These are phyloP conservation scores for Aplidium turbinatum DNA, from an alignment of 23 tunicate species.

Conservation along the genomic window DNA sequence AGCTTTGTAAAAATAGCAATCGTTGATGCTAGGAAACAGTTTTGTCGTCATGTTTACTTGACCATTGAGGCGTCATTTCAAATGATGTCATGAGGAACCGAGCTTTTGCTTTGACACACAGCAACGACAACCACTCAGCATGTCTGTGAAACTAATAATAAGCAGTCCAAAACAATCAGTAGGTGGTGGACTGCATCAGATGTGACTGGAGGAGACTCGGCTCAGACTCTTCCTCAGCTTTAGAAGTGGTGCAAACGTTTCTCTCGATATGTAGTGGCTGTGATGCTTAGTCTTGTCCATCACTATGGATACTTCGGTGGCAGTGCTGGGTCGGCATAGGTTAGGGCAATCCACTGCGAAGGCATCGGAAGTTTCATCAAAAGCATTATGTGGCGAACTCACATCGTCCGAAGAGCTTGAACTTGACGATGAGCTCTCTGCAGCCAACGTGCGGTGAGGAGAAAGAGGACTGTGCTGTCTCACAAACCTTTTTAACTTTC, in stretches of 20 bases:
- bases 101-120: too few relatives aligned
- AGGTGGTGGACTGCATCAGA: conserved; percentile 6
- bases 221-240: conserved; percentile 28
- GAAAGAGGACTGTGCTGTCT: conserved; percentile 2
- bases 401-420: background rate
- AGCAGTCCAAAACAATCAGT: too few relatives aligned
- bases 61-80: too few relatives aligned
- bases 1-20: too few relatives aligned
- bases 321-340: conserved; percentile 75
- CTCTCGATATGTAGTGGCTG: conserved; percentile 12
- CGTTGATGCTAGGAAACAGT: too few relatives aligned
- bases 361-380: conserved; percentile 18
- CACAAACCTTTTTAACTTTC: background rate
- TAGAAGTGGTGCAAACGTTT: conserved; percentile 29
- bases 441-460: conserved; percentile 16
- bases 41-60: too few relatives aligned
- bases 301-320: conserved; percentile 53
- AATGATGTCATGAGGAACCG: too few relatives aligned
- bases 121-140: too few relatives aligned
- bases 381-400: background rate
- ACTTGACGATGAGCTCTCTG: conserved; percentile 1
- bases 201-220: conserved; percentile 35
- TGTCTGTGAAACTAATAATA: too few relatives aligned
- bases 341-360: conserved; percentile 54
- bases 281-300: conserved; percentile 45